Conservation (phyloP, 2,113 vertebrate genomes). For the Phaetusa simplex region DNA sequence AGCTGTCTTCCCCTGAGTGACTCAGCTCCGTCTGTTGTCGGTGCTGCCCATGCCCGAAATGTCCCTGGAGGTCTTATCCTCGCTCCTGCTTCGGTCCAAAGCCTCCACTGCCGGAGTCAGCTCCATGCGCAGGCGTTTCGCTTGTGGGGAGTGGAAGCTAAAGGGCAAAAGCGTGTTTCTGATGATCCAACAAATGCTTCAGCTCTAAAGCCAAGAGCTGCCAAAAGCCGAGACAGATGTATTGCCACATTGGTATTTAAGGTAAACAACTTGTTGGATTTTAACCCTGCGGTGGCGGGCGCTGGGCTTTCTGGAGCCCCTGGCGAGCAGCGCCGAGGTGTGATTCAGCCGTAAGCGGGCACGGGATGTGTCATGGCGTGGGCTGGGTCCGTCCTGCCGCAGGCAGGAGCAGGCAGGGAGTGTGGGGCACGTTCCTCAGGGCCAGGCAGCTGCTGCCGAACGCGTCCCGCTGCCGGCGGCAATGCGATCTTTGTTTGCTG, state of each 20-base stretch:
- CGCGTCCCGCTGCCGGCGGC: neutral
- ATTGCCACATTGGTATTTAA: neutral
- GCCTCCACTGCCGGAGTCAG: neutral
- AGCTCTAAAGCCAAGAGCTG: neutral
- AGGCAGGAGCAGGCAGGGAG: neutral
- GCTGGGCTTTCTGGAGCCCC: neutral
- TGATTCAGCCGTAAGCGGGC: accelerated
- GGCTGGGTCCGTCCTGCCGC: neutral
- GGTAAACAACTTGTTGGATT: neutral
- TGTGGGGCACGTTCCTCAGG: neutral
- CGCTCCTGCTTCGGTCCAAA: neutral
- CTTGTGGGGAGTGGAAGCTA: neutral
- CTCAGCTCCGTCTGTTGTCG: accelerated
- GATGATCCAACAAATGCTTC: neutral
- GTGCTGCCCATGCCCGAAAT: neutral
- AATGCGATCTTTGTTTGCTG: neutral
- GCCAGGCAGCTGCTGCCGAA: neutral
- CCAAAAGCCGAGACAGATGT: neutral
- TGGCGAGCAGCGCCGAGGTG: neutral
- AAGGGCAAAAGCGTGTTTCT: neutral
- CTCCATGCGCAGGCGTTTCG: accelerated
- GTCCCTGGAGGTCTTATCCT: neutral
- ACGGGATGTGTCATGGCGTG: neutral
- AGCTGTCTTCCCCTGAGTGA: neutral
- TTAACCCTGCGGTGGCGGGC: neutral